phyloP scores from a whole-genome alignment of 2,113 vertebrate genomes.

The Rhadina sibilatrix region DNA sequence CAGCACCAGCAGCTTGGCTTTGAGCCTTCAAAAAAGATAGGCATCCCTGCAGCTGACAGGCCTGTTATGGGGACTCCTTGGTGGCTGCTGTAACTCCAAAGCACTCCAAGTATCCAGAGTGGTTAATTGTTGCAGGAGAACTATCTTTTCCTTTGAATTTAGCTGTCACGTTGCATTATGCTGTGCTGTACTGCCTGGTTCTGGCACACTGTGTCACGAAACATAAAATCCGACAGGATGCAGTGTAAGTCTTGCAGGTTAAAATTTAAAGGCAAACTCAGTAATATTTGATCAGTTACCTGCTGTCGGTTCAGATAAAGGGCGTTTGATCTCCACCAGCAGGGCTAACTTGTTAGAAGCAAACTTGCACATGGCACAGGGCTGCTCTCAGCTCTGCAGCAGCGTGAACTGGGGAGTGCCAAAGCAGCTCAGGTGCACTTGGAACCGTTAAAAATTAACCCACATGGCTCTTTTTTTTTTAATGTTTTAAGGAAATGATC shows the following conservation, averaged over 20 bases:
- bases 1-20: not conserved
- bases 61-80: not conserved
- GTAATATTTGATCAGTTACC: constrained; percentile 73
- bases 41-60: not conserved
- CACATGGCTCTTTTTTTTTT: not conserved
- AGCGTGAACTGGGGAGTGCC: not conserved
- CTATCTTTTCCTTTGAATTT: constrained; percentile 49
- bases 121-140: constrained; percentile 28
- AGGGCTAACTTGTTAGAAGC: constrained; percentile 24
- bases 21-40: not conserved
- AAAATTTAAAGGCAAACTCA: constrained; percentile 66
- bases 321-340: constrained; percentile 32
- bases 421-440: not conserved
- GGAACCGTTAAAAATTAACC: not conserved
- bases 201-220: constrained; percentile 47
- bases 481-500: not conserved
- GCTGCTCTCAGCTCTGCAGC: not conserved
- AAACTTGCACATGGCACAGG: not conserved
- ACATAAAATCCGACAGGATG: constrained; percentile 59
- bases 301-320: constrained; percentile 65
- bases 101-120: not conserved
- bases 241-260: constrained; percentile 27
- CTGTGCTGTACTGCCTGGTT: not conserved
- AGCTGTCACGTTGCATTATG: constrained; percentile 62
- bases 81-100: not conserved